These are phyloP conservation scores for Strix aluco DNA, from an alignment of 2,113 vertebrate genomes.

Conservation along the genomic window DNA sequence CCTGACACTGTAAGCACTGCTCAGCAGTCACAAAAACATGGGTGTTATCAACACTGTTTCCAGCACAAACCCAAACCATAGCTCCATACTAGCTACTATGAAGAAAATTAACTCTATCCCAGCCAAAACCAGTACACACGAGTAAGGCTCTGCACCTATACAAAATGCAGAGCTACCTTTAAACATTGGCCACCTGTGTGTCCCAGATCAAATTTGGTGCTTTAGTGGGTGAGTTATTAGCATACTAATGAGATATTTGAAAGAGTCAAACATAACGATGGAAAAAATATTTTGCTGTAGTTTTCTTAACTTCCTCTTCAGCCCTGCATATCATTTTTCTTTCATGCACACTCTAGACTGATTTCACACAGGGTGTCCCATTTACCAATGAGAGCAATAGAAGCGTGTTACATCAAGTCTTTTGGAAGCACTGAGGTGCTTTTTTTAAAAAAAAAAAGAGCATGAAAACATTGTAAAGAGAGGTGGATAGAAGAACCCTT, in stretches of 20 bases:
- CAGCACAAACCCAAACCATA: background rate
- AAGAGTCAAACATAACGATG: background rate
- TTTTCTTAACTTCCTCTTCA: background rate
- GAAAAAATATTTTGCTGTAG: background rate
- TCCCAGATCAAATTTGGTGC: background rate
- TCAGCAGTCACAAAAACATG: background rate
- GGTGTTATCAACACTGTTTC: background rate
- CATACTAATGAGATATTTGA: background rate
- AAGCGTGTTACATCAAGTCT: background rate
- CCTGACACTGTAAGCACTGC: background rate
- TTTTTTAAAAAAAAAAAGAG: background rate
- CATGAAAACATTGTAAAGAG: background rate
- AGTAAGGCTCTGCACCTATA: background rate
- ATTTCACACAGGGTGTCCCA: background rate
- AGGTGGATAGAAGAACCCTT: background rate
- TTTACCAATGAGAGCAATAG: background rate
- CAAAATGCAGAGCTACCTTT: background rate
- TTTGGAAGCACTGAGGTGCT: background rate
- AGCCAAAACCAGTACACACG: background rate
- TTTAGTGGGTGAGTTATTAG: background rate
- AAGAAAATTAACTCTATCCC: background rate
- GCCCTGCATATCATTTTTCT: background rate
- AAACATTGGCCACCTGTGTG: background rate
- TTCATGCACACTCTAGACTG: background rate
- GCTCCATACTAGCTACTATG: background rate